Evolutionary conservation across 2,797 vertebrate species (phyloP).

Genomic region (Sorex maritimensis): DNA sequence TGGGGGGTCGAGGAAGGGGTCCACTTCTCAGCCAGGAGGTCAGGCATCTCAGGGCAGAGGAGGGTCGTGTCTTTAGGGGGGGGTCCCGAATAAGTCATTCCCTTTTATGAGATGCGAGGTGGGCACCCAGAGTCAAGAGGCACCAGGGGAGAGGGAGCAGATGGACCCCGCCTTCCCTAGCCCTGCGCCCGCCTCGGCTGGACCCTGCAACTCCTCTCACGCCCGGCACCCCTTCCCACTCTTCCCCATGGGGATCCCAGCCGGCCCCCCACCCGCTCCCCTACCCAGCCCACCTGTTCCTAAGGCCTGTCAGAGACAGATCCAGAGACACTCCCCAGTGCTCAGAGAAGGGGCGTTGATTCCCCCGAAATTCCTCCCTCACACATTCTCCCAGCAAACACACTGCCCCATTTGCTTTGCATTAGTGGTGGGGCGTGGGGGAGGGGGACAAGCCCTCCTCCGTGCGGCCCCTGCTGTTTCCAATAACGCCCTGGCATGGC

Average conservation of each 20-base stretch:
- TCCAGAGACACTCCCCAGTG: not conserved
- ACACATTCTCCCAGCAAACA: not conserved
- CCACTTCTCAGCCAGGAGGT: not conserved
- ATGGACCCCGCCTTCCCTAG: not conserved
- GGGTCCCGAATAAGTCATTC: not conserved
- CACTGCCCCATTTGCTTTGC: conserved; percentile 64
- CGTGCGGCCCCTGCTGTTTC: conserved; percentile 74
- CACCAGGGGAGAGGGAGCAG: not conserved
- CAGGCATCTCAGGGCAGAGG: not conserved
- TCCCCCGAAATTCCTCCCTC: conserved; percentile 28
- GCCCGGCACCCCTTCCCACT: not conserved
- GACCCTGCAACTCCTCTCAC: too few species aligned
- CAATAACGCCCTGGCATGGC: conserved; percentile 62
- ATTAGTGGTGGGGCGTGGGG: conserved; percentile 11
- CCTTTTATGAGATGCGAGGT: not conserved
- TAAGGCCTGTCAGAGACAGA: not conserved
- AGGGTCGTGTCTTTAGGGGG: not conserved
- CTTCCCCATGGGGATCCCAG: too few species aligned
- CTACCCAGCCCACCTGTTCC: not conserved
- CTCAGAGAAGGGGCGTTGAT: conserved; percentile 40
- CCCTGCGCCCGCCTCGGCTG: too few species aligned
- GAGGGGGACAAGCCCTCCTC: not conserved
- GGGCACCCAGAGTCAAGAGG: not conserved
- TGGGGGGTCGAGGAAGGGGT: not conserved
- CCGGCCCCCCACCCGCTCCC: too few species aligned